Base-by-base conservation (phyloP, 2,888 invertebrate species). In the Drosophila acutilabella region DNA sequence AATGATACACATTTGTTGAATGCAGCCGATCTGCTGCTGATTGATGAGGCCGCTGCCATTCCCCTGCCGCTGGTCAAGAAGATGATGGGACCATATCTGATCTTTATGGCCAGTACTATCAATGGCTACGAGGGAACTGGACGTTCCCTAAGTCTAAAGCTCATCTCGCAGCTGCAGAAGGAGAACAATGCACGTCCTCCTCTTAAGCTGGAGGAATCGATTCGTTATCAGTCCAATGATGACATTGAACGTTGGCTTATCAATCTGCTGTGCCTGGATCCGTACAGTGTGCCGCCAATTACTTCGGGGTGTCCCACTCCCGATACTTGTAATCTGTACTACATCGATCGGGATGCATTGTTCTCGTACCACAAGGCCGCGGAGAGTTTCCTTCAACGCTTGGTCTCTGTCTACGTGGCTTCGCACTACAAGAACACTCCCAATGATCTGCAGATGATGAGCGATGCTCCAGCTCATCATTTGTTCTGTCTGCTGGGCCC, bases 361-460 rank as follows among this genome's bases (percentile, higher is more conserved):
- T 99, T 99, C 93, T 98, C 98, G 60, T 99, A 98, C 92, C 98
- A 99, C 90, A 96, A 96, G 90, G 98, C 98, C 0, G 97, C 97
- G 0, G 98, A 98, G 92, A 94, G 95, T 2, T 99, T 99, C 92
- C 93, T 99, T 10, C 98, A 99, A 84, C 94, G 97, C 66, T 91
- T 99, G 10, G 97, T 99, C 77, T 95, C 98, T 13, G 95, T 99
- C 45, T 99, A 98, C 91, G 99, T 99, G 0, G 95, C 99, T 0
- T 99, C 99, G 6, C 99, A 99, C 93, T 99, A 99, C 92, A 99
- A 99, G 95, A 99, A 99, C 93, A 97, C 97, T 62, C 99, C 99
- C 0, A 99, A 99, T 93, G 99, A 99, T 93, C 94, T 99, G 44
- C 99, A 99, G 93, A 96, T 99, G 94, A 94, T 99, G 93, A 98